phyloP scores from a whole-genome alignment of 64 coral and sea anemone species.

The Astreopora myriophthalma region DNA sequence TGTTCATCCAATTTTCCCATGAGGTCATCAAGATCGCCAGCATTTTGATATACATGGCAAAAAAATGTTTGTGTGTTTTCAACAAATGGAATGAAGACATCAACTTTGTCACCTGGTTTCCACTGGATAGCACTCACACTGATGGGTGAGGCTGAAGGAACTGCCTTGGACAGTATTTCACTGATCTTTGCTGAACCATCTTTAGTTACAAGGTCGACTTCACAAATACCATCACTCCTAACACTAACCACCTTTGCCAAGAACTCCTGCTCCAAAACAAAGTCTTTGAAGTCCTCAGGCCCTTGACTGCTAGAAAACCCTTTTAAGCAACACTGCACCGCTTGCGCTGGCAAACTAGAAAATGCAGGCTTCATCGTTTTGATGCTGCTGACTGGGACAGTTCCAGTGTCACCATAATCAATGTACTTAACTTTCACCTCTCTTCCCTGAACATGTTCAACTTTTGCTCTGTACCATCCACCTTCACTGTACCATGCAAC shows the following conservation, averaged over 20 bases:
- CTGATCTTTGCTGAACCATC: constrained; percentile 12
- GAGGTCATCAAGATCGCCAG: constrained; percentile 61
- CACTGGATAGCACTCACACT: background rate
- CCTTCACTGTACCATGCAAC: constrained; percentile 76
- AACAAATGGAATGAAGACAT: constrained; percentile 72
- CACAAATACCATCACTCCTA: background rate
- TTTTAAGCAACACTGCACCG: constrained; percentile 31
- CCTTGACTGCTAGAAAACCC: background rate
- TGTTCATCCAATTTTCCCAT: constrained; percentile 77
- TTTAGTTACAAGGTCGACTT: constrained; percentile 20
- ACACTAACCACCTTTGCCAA: background rate
- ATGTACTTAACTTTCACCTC: constrained; percentile 74
- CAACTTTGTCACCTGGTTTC: constrained; percentile 58
- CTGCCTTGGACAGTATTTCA: background rate
- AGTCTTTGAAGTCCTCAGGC: constrained; percentile 33
- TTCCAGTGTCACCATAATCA: constrained; percentile 91
- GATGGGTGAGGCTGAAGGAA: background rate
- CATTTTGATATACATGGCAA: constrained; percentile 73
- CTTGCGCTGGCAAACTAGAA: constrained; percentile 26
- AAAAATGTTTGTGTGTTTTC: constrained; percentile 79
- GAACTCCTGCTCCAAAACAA: constrained; percentile 64
- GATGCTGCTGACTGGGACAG: constrained; percentile 57
- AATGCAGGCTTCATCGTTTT: constrained; percentile 38
- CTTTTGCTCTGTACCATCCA: constrained; percentile 84
- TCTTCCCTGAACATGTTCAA: constrained; percentile 46